Evolutionary conservation across 2,888 invertebrate genomes (phyloP).

Genomic region (Meganola albula): DNA sequence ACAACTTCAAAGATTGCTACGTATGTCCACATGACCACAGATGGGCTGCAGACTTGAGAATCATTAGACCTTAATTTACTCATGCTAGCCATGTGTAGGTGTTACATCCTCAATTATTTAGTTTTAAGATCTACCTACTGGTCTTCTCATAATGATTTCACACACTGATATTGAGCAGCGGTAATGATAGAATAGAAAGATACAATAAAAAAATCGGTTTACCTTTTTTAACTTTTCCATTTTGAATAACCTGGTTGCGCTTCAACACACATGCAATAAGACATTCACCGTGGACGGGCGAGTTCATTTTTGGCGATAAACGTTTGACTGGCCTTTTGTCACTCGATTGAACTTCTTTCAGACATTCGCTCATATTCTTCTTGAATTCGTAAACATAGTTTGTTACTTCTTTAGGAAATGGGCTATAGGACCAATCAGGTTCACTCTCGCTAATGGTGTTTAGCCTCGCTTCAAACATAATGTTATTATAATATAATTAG

Average conservation of each 20-base stretch:
- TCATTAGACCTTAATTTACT: too few species aligned
- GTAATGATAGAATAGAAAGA: too few species aligned
- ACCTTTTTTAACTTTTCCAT: conserved; percentile 65
- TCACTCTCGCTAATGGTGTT: conserved; percentile 22
- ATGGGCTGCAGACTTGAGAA: too few species aligned
- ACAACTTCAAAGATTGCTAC: too few species aligned
- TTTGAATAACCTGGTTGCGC: conserved; percentile 55
- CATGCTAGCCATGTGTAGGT: too few species aligned
- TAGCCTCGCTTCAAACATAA: too few species aligned
- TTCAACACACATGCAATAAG: conserved; percentile 66
- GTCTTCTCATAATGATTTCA: too few species aligned
- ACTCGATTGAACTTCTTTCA: conserved; percentile 55
- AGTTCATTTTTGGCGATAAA: conserved; percentile 55
- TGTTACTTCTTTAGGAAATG: conserved; percentile 48
- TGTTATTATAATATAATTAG: too few species aligned
- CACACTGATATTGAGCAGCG: too few species aligned
- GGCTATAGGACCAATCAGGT: conserved; percentile 75
- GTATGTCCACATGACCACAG: too few species aligned
- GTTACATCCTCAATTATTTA: too few species aligned
- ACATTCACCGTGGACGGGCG: conserved; percentile 64
- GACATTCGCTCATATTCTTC: conserved; percentile 61
- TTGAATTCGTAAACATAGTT: conserved; percentile 55
- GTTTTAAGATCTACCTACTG: too few species aligned
- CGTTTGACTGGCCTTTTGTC: conserved; percentile 49
- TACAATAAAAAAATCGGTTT: conserved; percentile 5